Conservation (phyloP, 2,888 invertebrate genomes). For the Troides aeacus region DNA sequence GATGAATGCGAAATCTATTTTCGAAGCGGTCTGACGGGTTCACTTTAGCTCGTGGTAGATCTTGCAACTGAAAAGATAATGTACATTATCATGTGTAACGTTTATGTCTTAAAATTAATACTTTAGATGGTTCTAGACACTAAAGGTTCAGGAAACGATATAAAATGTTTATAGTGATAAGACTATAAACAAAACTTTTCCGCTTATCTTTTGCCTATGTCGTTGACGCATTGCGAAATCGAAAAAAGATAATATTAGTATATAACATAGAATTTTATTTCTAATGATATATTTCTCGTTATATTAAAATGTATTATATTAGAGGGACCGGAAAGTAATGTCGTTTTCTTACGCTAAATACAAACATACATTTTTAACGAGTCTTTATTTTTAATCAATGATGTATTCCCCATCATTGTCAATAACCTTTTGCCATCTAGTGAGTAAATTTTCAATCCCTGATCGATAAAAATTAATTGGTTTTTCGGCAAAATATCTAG, state of each 20-base stretch:
- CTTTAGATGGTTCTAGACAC: background rate
- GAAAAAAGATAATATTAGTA: background rate
- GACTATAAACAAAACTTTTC: background rate
- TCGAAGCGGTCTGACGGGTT: conserved; percentile 15
- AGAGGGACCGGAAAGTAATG: too few species aligned
- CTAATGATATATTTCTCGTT: background rate
- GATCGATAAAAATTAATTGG: too few species aligned
- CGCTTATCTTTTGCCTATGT: background rate
- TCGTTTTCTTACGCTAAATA: too few species aligned
- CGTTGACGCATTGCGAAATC: background rate
- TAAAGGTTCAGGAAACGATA: background rate
- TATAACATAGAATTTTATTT: background rate
- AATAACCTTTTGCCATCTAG: too few species aligned
- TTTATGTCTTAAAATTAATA: background rate
- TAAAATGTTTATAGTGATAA: background rate
- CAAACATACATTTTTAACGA: too few species aligned
- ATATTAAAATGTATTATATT: background rate
- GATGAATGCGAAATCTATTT: conserved; percentile 18
- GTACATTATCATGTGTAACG: background rate
- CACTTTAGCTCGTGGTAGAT: background rate
- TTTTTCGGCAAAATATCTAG: too few species aligned
- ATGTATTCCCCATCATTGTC: too few species aligned
- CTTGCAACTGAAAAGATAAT: background rate
- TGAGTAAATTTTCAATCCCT: too few species aligned
- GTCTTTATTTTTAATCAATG: too few species aligned